Base-by-base conservation (phyloP, 2,797 vertebrate species). In the Acanthurus lineatus region DNA sequence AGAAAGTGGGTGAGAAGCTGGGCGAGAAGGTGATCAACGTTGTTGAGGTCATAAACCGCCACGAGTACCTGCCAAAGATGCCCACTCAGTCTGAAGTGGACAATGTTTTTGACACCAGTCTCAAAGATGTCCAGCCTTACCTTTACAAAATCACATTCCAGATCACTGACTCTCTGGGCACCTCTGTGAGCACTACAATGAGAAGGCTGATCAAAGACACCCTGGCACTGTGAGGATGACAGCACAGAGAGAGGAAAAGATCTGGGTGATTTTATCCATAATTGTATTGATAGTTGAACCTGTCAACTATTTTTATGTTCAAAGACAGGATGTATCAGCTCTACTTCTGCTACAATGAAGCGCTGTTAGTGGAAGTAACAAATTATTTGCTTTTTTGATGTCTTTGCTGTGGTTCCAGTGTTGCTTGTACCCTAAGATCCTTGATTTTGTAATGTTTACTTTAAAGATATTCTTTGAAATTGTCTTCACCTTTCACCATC, bases 51-150 rank as follows among this genome's bases (percentile, higher is more conserved):
- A 99, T 99, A 90, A 99, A 98, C 91, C 96, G 97, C 53, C 98
- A 99, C 0, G 98, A 99, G 73, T 99, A 99, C 90, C 94, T 99
- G 85, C 98, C 98, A 79, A 99, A 99, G 94, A 99, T 99, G 98
- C 98, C 98, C 89, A 99, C 98, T 0, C 98, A 99, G 92, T 99
- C 97, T 0, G 98, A 99, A 87, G 97, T 99, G 94, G 97, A 99
- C 96, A 99, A 98, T 3, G 98, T 99, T 59, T 99, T 99, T 0
- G 98, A 99, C 93, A 99, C 97, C 1, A 96, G 97, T 83, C 93
- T 99, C 73, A 97, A 97, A 90, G 98, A 99, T 9, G 98, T 99
- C 65, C 98, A 99, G 93, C 98, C 98, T 7, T 99, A 99, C 92
- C 95, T 99, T 66, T 97, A 99, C 93, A 99, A 99, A 94, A 98